Percentiles rank a stretch among this genome's conserved stretches.
phyloP scores from a whole-genome alignment of 2,113 vertebrate genomes.

The Marmota flaviventris region DNA sequence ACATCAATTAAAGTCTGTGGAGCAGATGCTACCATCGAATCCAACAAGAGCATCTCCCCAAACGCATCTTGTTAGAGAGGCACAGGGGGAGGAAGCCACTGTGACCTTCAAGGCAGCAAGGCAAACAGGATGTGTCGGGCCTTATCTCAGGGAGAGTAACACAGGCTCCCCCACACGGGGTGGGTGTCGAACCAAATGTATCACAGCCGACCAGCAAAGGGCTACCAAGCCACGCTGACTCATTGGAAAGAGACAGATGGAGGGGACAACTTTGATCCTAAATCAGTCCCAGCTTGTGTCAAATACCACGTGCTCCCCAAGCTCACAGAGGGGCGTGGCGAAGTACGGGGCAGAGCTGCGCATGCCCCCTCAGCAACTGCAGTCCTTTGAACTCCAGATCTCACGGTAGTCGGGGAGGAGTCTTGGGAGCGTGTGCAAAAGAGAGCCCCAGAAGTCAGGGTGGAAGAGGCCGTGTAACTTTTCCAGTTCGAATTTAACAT shows the following conservation, averaged over 20 bases:
- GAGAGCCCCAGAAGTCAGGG: background rate
- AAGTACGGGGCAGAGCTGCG: background rate
- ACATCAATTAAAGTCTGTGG: slow-evolving; percentile 62
- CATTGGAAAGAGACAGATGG: slow-evolving; percentile 72
- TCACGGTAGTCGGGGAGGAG: accelerated
- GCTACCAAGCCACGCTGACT: slow-evolving; percentile 16
- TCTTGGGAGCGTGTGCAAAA: accelerated
- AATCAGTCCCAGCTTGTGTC: slow-evolving; percentile 81
- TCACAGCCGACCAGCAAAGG: background rate
- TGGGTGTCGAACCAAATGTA: slow-evolving; percentile 22
- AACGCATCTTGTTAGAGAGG: background rate
- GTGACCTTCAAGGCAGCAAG: background rate
- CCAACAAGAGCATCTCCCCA: background rate
- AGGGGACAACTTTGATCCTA: slow-evolving; percentile 80
- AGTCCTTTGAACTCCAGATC: no score
- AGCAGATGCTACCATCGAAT: slow-evolving; percentile 67
- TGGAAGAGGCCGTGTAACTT: background rate
- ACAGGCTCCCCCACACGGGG: background rate
- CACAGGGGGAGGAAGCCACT: background rate
- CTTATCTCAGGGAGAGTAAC: background rate
- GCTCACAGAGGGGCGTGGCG: background rate
- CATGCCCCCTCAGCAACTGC: background rate
- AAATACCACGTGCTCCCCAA: slow-evolving; percentile 51
- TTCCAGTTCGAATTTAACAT: background rate
- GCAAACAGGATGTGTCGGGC: background rate